Evolutionary conservation across 2,797 vertebrate species (phyloP), one percentile per base, ranked within the genome.

Genomic region (Clarias laeviceps): DNA sequence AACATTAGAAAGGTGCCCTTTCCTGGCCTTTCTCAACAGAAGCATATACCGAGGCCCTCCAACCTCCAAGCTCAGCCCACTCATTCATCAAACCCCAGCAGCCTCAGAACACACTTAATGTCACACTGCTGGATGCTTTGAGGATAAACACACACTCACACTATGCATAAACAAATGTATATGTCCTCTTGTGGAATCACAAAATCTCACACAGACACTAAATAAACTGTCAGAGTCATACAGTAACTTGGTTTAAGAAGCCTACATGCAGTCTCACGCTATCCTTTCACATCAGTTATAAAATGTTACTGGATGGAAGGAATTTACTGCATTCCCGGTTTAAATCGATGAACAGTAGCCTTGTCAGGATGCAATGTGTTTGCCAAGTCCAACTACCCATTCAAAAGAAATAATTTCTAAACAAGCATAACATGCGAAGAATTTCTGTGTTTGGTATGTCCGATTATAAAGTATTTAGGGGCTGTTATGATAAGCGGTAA

Each of bases 1-100:
- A 96, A 89, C 91, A 92, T 94, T 95, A 96, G 92, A 95, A 96
- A 96, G 95, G 94, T 96, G 95, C 94, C 95, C 94, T 94, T 93
- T 93, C 93, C 93, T 94, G 94, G 93, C 94, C 91, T 90, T 82
- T 90, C 91, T 94, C 92, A 92, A 89, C 93, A 93, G 93, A 94
- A 93, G 87, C 92, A 90, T 72, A 90, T 90, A 93, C 92, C 89
- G 92, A 91, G 93, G 93, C 92, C 93, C 92, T 87, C 91, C 94
- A 94, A 94, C 94, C 93, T 94, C 92, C 92, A 95, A 94, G 94
- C 91, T 91, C 91, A 89, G 91, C 80, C 93, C 92, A 93, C 94
- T 95, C 95, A 95, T 96, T 96, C 95, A 95, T 96, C 95, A 94
- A 92, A 92, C 89, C 90, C 93, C 90, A 93, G 93, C 94, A 92